Evolutionary conservation across 64 coral and sea anemone species (phyloP).

Genomic region (Porites lutea): DNA sequence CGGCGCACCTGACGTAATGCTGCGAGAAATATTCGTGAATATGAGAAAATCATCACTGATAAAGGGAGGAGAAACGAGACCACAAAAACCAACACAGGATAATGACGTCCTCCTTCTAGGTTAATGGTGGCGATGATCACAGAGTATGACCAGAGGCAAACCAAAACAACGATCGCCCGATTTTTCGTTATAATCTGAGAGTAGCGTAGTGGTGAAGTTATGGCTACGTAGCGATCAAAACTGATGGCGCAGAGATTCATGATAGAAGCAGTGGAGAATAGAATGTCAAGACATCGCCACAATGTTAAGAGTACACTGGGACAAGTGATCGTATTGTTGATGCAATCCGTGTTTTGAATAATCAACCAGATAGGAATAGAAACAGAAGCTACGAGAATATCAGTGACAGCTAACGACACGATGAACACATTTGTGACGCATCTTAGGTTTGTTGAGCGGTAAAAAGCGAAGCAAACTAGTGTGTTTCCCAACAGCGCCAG

Average conservation of each 20-base stretch:
- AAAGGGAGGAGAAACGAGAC: constrained; percentile 82
- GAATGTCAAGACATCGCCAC: constrained; percentile 79
- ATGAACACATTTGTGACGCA: constrained; percentile 85
- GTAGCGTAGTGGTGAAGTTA: constrained; percentile 78
- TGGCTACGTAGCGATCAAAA: constrained; percentile 76
- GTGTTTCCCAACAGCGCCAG: constrained; percentile 76
- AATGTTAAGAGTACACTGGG: constrained; percentile 17
- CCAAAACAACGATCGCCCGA: constrained; percentile 43
- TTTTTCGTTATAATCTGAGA: constrained; percentile 75
- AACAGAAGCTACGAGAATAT: constrained; percentile 75
- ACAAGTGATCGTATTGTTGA: background rate
- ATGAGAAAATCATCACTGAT: constrained; percentile 73
- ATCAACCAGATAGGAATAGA: constrained; percentile 89
- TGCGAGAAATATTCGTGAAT: constrained; percentile 72
- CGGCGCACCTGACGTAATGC: constrained; percentile 74
- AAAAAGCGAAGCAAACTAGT: constrained; percentile 82
- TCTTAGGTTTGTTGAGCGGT: constrained; percentile 78
- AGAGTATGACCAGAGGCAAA: constrained; percentile 71
- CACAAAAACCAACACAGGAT: constrained; percentile 72
- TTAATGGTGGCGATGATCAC: constrained; percentile 39
- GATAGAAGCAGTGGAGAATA: constrained; percentile 92
- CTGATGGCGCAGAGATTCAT: constrained; percentile 94
- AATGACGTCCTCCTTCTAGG: constrained; percentile 30
- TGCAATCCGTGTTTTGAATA: constrained; percentile 64
- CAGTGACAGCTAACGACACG: constrained; percentile 79